These are phyloP conservation scores for Nylanderia fulva DNA, from an alignment of 1,140 invertebrate genomes.

Conservation along the genomic window DNA sequence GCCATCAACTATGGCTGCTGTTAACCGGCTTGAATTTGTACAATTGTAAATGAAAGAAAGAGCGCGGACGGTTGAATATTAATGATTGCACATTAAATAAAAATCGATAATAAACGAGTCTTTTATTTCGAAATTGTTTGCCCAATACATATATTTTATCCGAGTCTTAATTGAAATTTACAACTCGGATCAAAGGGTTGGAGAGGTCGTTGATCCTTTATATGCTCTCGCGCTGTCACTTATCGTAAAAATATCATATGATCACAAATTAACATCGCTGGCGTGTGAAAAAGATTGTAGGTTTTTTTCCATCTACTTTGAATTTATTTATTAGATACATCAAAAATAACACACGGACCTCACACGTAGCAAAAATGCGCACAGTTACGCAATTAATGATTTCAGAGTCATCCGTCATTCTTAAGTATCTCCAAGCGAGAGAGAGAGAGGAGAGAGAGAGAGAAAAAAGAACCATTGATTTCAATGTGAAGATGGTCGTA, in stretches of 20 bases:
- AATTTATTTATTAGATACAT: constrained; percentile 37
- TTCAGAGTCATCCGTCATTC: constrained; percentile 22
- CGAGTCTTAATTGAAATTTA: constrained; percentile 16
- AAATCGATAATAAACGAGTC: neutral
- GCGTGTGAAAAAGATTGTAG: neutral
- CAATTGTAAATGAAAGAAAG: neutral
- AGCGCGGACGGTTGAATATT: too few relatives aligned
- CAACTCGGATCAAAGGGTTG: neutral
- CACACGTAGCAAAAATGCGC: neutral
- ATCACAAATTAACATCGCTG: constrained; percentile 8
- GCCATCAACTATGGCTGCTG: constrained; percentile 15
- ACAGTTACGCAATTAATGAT: constrained; percentile 42
- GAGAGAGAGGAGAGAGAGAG: too few relatives aligned
- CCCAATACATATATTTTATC: neutral
- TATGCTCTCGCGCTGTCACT: neutral
- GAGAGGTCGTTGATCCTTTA: neutral
- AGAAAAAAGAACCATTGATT: neutral
- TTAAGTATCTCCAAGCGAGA: neutral
- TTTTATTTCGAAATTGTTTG: neutral
- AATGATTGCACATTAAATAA: neutral
- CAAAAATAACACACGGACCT: constrained; percentile 23
- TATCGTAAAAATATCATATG: constrained; percentile 25
- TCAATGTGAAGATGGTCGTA: constrained; percentile 1
- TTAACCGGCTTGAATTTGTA: neutral
- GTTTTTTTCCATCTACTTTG: constrained; percentile 11